A percentile compares a stretch with the other conserved stretches of the same genome.
These are phyloP conservation scores for Crossaster papposus DNA, from an alignment of 53 echinoderm and acorn worm species.

Conservation along the genomic window DNA sequence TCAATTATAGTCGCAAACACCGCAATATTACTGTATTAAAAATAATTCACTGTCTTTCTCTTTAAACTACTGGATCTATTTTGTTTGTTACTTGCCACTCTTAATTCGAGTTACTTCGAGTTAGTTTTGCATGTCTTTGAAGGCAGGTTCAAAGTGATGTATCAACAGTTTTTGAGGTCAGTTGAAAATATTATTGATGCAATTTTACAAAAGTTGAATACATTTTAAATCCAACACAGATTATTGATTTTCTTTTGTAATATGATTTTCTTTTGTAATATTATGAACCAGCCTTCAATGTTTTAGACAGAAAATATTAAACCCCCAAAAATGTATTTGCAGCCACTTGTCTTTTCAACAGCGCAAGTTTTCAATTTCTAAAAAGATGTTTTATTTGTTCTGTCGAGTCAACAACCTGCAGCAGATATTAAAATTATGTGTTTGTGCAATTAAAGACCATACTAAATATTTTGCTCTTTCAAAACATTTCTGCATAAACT, in stretches of 20 bases:
- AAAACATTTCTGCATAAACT: no score
- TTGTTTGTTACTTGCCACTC: neutral
- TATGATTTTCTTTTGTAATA: no score
- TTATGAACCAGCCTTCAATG: neutral
- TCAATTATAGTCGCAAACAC: constrained; percentile 24
- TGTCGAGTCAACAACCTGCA: no score
- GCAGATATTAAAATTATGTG: no score
- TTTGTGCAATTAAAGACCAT: no score
- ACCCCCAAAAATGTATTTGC: neutral
- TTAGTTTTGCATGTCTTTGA: neutral
- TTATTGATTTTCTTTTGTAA: neutral
- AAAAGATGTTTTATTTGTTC: no score
- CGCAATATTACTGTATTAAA: constrained; percentile 39
- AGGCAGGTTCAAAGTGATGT: neutral
- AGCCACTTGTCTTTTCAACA: neutral
- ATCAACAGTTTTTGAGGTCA: neutral
- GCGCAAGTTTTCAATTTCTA: neutral
- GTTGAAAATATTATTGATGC: neutral
- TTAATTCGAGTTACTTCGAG: neutral
- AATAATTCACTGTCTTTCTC: constrained; percentile 21
- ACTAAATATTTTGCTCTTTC: no score
- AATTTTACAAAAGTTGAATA: neutral
- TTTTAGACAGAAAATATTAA: neutral
- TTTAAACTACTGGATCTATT: neutral
- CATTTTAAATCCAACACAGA: neutral